These are phyloP conservation scores for Drosophila cognata DNA, from an alignment of 2,888 invertebrate genomes.

Conservation along the genomic window DNA sequence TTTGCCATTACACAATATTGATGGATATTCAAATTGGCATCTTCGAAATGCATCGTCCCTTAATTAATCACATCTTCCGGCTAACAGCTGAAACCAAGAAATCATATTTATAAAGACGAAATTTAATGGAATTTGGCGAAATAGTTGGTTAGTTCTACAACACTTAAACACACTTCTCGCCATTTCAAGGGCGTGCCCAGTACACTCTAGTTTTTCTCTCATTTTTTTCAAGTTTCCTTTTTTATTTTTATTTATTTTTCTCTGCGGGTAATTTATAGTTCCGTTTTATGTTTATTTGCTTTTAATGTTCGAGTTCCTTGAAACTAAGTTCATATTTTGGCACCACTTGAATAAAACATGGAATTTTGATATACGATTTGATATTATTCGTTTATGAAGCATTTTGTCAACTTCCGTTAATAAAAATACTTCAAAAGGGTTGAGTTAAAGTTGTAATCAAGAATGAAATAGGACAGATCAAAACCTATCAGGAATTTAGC, in stretches of 20 bases:
- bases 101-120: background rate
- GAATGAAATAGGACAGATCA: background rate
- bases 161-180: background rate
- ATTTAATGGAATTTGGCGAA: background rate
- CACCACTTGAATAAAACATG: background rate
- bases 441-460: background rate
- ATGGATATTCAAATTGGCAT: conserved; percentile 37
- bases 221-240: background rate
- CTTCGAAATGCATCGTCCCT: background rate
- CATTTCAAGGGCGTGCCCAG: too few relatives aligned
- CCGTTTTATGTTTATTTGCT: background rate
- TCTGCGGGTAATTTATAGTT: background rate
- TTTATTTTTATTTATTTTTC: background rate
- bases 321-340: background rate
- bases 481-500: background rate
- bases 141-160: background rate
- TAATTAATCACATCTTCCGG: background rate
- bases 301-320: background rate
- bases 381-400: too few relatives aligned
- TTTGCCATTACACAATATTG: conserved; percentile 47
- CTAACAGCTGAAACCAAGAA: background rate
- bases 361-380: too few relatives aligned
- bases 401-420: background rate
- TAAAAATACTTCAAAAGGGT: background rate
- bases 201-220: rapidly evolving